Evolutionary conservation across 1,140 invertebrate species (phyloP).

Genomic region (Cyclargus thomasi): DNA sequence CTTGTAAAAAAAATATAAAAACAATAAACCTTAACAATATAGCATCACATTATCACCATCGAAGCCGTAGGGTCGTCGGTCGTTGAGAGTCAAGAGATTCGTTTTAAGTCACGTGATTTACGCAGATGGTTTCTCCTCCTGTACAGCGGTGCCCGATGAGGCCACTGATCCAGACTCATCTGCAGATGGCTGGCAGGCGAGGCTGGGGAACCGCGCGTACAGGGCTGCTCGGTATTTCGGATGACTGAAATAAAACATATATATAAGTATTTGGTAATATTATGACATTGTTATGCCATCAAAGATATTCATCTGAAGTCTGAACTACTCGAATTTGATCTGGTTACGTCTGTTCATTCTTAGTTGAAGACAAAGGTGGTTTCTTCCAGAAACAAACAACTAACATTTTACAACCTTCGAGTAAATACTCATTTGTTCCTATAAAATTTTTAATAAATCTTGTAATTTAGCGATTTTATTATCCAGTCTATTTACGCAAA

Average conservation of each 20-base stretch:
- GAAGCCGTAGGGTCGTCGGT: slow-evolving; percentile 35
- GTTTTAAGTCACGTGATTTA: slow-evolving; percentile 44
- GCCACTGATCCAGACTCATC: slow-evolving; percentile 76
- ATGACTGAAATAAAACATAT: slow-evolving; percentile 65
- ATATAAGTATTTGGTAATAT: no score
- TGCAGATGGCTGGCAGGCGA: slow-evolving; percentile 72
- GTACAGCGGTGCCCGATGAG: slow-evolving; percentile 74
- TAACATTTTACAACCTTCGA: no score
- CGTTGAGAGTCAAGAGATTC: not conserved
- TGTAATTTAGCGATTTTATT: no score
- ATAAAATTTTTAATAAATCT: no score
- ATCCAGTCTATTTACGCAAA: no score
- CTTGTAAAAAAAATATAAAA: slow-evolving; percentile 40
- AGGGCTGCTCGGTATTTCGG: slow-evolving; percentile 80
- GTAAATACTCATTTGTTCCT: no score
- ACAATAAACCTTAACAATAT: slow-evolving; percentile 45
- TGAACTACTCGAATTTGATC: no score
- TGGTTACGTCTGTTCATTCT: no score
- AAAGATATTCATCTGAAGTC: no score
- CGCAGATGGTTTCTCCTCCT: slow-evolving; percentile 76
- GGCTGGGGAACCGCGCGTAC: slow-evolving; percentile 78
- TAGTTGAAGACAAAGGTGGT: no score
- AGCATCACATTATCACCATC: slow-evolving; percentile 60
- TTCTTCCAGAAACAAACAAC: no score
- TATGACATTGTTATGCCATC: no score